Evolutionary conservation across 1,140 invertebrate species (phyloP).

Genomic region (Cheumatopsyche charites): DNA sequence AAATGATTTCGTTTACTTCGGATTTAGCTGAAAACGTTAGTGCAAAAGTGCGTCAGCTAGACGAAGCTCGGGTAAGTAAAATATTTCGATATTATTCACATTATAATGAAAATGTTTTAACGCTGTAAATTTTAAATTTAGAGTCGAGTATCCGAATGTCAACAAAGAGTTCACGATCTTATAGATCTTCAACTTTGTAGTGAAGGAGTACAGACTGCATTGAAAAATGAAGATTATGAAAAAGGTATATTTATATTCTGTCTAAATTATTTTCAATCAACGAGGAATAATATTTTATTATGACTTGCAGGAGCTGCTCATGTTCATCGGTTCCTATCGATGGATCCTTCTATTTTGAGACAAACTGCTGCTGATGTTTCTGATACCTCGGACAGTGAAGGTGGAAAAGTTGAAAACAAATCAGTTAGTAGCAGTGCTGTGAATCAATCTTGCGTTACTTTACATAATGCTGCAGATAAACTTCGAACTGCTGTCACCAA

Average conservation of each 20-base stretch:
- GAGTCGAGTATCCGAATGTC: slow-evolving; percentile 92
- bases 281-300: neutral
- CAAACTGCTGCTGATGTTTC: slow-evolving; percentile 78
- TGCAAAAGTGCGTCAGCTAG: slow-evolving; percentile 92
- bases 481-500: slow-evolving; percentile 61
- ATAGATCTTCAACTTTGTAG: slow-evolving; percentile 95
- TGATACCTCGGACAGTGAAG: slow-evolving; percentile 63
- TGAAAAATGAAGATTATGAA: slow-evolving; percentile 89
- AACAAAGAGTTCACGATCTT: slow-evolving; percentile 93
- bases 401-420: slow-evolving; percentile 44
- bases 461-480: slow-evolving; percentile 85
- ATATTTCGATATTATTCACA: slow-evolving; percentile 49
- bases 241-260: slow-evolving; percentile 63
- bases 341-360: slow-evolving; percentile 90
- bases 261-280: slow-evolving; percentile 1
- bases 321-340: slow-evolving; percentile 91
- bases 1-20: slow-evolving; percentile 87
- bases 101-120: neutral
- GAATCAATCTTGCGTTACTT: slow-evolving; percentile 62
- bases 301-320: slow-evolving; percentile 78
- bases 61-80: slow-evolving; percentile 92
- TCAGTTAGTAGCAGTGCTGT: slow-evolving; percentile 47
- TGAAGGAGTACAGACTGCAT: slow-evolving; percentile 91
- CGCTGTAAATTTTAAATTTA: slow-evolving; percentile 53
- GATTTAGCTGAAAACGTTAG: slow-evolving; percentile 92